phyloP scores from a whole-genome alignment of 1,140 invertebrate species.

The Rhizoglyphus robini region DNA sequence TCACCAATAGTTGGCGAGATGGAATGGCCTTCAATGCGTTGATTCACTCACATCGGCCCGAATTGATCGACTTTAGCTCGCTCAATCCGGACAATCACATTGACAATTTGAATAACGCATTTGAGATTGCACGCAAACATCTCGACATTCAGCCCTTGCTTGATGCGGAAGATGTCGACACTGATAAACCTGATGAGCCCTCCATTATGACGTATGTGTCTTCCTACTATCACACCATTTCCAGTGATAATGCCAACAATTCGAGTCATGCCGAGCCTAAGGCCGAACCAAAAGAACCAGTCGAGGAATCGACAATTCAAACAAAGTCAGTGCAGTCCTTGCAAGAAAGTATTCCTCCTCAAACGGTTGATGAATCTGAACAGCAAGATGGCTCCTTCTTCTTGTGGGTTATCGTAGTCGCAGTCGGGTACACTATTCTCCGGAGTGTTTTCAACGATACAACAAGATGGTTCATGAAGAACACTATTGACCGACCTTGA shows the following conservation, averaged over 20 bases:
- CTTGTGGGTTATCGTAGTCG: too few species aligned
- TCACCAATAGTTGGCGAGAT: constrained; percentile 91
- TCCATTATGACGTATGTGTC: constrained; percentile 99
- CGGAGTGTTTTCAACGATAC: too few species aligned
- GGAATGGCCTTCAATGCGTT: constrained; percentile 90
- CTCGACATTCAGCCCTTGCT: constrained; percentile 81
- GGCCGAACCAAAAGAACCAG: too few species aligned
- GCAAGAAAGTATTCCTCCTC: too few species aligned
- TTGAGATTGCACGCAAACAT: constrained; percentile 77
- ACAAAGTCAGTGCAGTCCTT: too few species aligned
- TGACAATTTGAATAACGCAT: constrained; percentile 76
- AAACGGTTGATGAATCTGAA: too few species aligned
- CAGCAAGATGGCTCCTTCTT: too few species aligned
- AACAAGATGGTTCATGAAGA: too few species aligned
- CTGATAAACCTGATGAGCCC: constrained; percentile 89
- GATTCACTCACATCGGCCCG: constrained; percentile 84
- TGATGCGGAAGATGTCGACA: constrained; percentile 93
- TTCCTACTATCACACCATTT: constrained; percentile 65
- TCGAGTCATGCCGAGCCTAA: too few species aligned
- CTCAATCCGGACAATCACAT: constrained; percentile 49
- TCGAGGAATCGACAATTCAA: too few species aligned
- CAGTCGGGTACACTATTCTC: too few species aligned
- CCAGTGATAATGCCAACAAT: neutral
- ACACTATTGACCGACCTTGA: too few species aligned
- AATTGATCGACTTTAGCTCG: constrained; percentile 66